phyloP scores from a whole-genome alignment of 2,797 vertebrate species.

The Buphagus erythrorhynchus region DNA sequence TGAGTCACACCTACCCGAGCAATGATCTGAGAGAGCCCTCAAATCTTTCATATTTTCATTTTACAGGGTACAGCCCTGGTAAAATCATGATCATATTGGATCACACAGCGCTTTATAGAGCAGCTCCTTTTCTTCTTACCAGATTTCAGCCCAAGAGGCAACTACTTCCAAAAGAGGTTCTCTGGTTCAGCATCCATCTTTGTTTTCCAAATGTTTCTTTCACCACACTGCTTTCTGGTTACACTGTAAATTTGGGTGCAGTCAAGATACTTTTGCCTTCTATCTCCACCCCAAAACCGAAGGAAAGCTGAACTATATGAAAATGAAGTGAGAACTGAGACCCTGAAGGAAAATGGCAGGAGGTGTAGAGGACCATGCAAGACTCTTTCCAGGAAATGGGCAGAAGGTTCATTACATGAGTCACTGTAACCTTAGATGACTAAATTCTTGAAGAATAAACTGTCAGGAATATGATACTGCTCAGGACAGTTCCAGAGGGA shows the following conservation, averaged over 20 bases:
- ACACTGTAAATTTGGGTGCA: background rate
- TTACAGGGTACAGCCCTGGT: background rate
- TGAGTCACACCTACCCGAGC: background rate
- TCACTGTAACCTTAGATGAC: conserved; percentile 56
- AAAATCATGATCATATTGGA: background rate
- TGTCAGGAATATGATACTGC: conserved; percentile 47
- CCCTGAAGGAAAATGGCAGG: background rate
- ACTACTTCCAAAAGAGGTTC: background rate
- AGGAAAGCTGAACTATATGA: background rate
- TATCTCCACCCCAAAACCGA: background rate
- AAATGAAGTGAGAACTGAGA: background rate
- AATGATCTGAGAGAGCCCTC: background rate
- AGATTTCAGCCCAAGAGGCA: background rate
- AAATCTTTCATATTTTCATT: conserved; percentile 20
- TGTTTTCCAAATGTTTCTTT: conserved; percentile 10
- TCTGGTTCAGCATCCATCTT: background rate
- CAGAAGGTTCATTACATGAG: conserved; percentile 48
- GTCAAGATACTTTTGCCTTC: background rate
- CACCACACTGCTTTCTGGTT: background rate
- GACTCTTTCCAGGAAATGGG: conserved; percentile 59
- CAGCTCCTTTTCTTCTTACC: background rate
- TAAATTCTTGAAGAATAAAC: conserved; percentile 54
- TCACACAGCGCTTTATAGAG: background rate
- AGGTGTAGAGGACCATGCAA: background rate
- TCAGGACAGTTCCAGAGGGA: background rate